phyloP scores from a whole-genome alignment of 2,888 invertebrate genomes.

The Tetragnatha montana region DNA sequence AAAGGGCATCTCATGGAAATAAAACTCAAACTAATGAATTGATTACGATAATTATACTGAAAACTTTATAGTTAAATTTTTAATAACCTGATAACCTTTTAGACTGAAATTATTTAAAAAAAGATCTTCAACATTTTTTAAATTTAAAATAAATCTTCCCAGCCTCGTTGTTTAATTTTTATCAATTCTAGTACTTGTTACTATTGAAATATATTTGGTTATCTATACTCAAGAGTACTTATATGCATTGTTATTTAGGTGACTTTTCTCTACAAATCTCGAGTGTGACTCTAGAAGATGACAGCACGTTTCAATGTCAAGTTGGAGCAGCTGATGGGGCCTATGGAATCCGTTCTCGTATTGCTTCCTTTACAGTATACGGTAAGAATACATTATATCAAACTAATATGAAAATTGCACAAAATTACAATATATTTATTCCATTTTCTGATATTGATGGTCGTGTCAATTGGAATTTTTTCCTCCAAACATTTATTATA shows the following conservation, averaged over 20 bases:
- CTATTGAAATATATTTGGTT: no score
- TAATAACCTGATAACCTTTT: neutral
- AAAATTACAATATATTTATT: no score
- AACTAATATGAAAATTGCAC: neutral
- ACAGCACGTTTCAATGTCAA: constrained; percentile 95
- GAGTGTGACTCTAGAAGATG: constrained; percentile 93
- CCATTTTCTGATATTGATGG: no score
- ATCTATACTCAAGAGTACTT: no score
- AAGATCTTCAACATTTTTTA: neutral
- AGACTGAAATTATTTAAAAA: neutral
- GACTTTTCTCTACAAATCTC: constrained; percentile 94
- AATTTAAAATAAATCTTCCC: neutral
- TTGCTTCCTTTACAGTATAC: constrained; percentile 88
- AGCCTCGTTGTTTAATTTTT: neutral
- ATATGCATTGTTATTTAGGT: constrained; percentile 81
- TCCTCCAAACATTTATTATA: no score
- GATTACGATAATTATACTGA: neutral
- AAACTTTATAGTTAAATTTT: neutral
- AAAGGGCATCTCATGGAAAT: no score
- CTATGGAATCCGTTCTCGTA: constrained; percentile 86
- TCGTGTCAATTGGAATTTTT: neutral
- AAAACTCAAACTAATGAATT: neutral
- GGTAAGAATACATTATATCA: constrained; percentile 71
- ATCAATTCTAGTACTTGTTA: neutral
- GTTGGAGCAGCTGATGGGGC: constrained; percentile 85